Evolutionary conservation across 2,888 invertebrate species (phyloP).

Genomic region (Cordylochernes scorpioides): DNA sequence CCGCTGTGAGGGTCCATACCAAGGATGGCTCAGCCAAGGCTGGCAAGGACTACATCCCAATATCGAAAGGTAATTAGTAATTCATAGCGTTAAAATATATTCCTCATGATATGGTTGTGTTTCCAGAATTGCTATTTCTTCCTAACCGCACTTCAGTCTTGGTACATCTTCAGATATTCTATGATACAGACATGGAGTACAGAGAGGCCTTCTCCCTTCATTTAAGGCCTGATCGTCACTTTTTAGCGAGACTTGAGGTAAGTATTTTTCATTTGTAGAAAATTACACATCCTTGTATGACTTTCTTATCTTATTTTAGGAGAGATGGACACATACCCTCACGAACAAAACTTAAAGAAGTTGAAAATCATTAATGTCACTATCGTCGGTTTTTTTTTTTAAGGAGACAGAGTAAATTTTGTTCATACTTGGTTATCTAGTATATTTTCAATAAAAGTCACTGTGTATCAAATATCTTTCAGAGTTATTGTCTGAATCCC

Average conservation of each 20-base stretch:
- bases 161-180: conserved; percentile 20
- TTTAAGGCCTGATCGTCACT: conserved; percentile 17
- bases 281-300: no score
- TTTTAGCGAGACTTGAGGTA: conserved; percentile 19
- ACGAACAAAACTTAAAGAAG: no score
- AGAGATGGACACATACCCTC: no score
- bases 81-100: not conserved
- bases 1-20: conserved; percentile 20
- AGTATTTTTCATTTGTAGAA: no score
- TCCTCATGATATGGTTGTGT: not conserved
- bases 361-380: no score
- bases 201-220: conserved; percentile 21
- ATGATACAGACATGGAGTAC: conserved; percentile 19
- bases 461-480: no score
- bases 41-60: conserved; percentile 20
- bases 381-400: no score
- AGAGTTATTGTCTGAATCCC: no score
- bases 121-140: conserved; percentile 19
- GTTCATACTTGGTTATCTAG: no score
- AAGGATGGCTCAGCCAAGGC: conserved; percentile 22
- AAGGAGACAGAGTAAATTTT: no score
- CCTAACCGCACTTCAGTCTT: conserved; percentile 18
- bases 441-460: no score
- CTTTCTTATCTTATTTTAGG: no score
- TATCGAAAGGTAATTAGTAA: conserved; percentile 18